A percentile compares a stretch with the other conserved stretches of the same genome.
Evolutionary conservation across 1,140 invertebrate genomes (phyloP).

Genomic region (Drosophila persimilis): DNA sequence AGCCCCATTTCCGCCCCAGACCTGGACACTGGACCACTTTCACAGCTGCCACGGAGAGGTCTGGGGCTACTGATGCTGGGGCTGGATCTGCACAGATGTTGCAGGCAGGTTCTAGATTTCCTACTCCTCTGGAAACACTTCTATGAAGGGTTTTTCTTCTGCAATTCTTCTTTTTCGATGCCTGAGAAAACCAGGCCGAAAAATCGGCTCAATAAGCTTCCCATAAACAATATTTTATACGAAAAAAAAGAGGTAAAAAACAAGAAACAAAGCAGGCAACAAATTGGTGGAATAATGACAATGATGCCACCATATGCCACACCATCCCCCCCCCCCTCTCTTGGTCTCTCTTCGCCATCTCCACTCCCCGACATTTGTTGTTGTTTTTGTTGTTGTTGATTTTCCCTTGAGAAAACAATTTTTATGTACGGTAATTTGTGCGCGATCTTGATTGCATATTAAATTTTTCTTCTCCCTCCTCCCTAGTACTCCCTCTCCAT

Average conservation of each 20-base stretch:
- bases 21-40: conserved; percentile 17
- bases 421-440: conserved; percentile 80
- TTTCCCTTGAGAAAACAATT: conserved; percentile 80
- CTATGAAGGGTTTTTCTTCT: too few species aligned
- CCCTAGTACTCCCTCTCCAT: neutral
- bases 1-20: conserved; percentile 62
- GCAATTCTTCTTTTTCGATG: too few species aligned
- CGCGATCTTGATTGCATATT: conserved; percentile 81
- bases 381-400: conserved; percentile 59
- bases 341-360: neutral
- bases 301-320: conserved; percentile 23
- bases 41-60: conserved; percentile 2
- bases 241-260: conserved; percentile 4
- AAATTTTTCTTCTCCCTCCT: conserved; percentile 58
- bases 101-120: too few species aligned
- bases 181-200: neutral
- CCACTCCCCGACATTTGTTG: conserved; percentile 31
- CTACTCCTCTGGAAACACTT: too few species aligned
- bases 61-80: too few species aligned
- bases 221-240: conserved; percentile 19
- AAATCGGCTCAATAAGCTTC: conserved; percentile 12
- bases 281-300: conserved; percentile 35
- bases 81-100: too few species aligned
- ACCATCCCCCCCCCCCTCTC: too few species aligned
- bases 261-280: conserved; percentile 16